Percentiles rank a stretch among this genome's conserved stretches.
Evolutionary conservation across 2,797 vertebrate species (phyloP).

Genomic region (Acestrorhynchus altus): DNA sequence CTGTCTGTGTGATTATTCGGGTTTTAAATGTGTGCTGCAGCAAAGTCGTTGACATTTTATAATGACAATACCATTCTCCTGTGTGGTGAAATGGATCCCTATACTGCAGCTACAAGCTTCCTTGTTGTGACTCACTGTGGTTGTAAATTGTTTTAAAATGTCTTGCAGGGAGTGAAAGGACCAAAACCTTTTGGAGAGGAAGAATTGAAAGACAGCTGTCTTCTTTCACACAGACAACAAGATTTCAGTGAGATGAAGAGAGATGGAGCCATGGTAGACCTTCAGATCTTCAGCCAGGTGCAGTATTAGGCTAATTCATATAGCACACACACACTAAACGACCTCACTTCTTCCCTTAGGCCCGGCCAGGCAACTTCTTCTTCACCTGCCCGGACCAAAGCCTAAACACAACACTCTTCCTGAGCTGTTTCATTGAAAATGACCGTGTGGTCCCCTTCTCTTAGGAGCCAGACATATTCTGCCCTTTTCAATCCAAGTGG

Average conservation of each 20-base stretch:
- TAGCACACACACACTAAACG: constrained; percentile 27
- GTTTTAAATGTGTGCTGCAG: constrained; percentile 28
- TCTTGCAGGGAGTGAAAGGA: constrained; percentile 56
- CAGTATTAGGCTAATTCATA: constrained; percentile 25
- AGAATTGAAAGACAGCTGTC: constrained; percentile 26
- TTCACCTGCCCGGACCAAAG: constrained; percentile 28
- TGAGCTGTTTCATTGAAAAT: constrained; percentile 38
- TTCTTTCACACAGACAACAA: constrained; percentile 31
- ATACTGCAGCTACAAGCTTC: constrained; percentile 58
- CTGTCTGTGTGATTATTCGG: constrained; percentile 31
- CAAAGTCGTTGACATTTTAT: constrained; percentile 33
- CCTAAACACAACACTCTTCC: constrained; percentile 33
- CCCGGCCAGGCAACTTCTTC: constrained; percentile 12
- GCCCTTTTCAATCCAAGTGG: constrained; percentile 56
- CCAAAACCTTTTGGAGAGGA: constrained; percentile 19
- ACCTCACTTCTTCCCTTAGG: constrained; percentile 18
- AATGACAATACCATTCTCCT: constrained; percentile 63
- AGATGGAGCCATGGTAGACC: constrained; percentile 21
- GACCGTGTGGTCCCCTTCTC: constrained; percentile 31
- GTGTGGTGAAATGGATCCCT: constrained; percentile 63
- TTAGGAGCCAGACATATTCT: constrained; percentile 45
- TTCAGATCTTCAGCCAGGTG: constrained; percentile 25
- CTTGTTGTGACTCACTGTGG: constrained; percentile 70
- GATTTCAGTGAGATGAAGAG: background rate
- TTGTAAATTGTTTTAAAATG: constrained; percentile 70